Base-by-base conservation (phyloP, 1,140 invertebrate species). In the Drosophila tropicalis region DNA sequence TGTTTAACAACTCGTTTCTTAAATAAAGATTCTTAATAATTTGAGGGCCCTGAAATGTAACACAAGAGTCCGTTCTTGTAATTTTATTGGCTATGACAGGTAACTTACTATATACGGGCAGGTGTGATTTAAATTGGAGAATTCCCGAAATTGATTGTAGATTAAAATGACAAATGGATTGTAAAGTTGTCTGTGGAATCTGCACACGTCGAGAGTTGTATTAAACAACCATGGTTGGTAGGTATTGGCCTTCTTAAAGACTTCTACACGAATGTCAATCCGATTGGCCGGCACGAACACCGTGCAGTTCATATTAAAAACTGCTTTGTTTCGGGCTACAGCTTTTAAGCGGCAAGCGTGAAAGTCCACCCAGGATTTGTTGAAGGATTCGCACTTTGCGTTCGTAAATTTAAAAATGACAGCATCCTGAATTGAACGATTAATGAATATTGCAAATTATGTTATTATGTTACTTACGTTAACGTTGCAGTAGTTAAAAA, bases 141-240 rank as follows among this genome's bases (percentile, higher is more conserved):
- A 32, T 15, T n/a, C 25, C 5, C 15, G 22, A 32, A 57, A 57
- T 7, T 15, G 13, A 15, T n/a, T 32, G 10, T 57, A 57, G 29
- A 34, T 15, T 19, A 57, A 10, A 15, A 32, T 32, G 6, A 34
- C 22, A 15, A 57, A 57, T 6, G 25, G 55, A 34, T 57, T 56
- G 12, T 56, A 56, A 3, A 32, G 12, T 9, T 56, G 22, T 13
- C 22, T 25, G 12, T 29, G 55, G 12, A 29, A 56, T 13, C 25
- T 6, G 4, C 55, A 34, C 2, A 9, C 55, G 5, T 56, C 55
- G 22, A 56, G 9, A 3, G 55, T 56, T 25, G 29, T 32, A 32
- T 56, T 56, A 15, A 56, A 56, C n/a, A 56, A 19, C 55, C 55
- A 57, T 5, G 55, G 25, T 5, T 15, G 6, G 17, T 57, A 34